Evolutionary conservation across 2,797 vertebrate species (phyloP).

Genomic region (Vespertilio murinus): DNA sequence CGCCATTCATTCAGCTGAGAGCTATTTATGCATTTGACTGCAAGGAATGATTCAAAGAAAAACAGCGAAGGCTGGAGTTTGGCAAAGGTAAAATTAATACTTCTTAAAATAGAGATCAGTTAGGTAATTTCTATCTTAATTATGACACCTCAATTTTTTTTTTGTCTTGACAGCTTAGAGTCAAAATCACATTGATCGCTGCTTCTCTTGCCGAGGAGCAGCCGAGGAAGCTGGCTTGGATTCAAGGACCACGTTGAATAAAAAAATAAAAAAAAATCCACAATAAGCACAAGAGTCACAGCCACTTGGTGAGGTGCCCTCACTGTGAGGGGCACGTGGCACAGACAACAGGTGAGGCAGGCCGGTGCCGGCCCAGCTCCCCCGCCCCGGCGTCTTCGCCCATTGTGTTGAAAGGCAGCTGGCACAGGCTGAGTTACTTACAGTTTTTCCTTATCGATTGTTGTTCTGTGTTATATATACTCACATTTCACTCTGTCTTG

Average conservation of each 20-base stretch:
- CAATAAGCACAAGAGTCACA: neutral
- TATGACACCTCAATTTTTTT: constrained; percentile 59
- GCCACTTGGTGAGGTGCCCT: neutral
- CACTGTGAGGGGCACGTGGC: neutral
- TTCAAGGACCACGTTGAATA: constrained; percentile 44
- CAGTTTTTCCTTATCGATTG: neutral
- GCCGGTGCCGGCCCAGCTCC: neutral
- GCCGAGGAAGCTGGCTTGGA: constrained; percentile 63
- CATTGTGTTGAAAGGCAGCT: neutral
- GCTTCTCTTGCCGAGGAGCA: constrained; percentile 57
- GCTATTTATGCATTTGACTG: constrained; percentile 14
- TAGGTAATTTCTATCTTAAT: constrained; percentile 65
- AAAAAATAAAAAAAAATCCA: neutral
- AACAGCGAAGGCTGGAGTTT: neutral
- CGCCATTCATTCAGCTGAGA: constrained; percentile 39
- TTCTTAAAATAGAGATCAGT: constrained; percentile 71
- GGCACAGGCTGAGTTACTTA: neutral
- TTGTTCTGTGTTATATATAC: neutral
- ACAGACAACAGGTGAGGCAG: neutral
- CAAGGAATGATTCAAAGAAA: neutral
- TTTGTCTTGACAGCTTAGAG: constrained; percentile 66
- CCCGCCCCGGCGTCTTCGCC: neutral
- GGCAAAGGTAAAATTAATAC: constrained; percentile 61
- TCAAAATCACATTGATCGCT: constrained; percentile 58
- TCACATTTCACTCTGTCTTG: neutral